These are phyloP conservation scores for Apogon talboti DNA, from an alignment of 2,797 vertebrate genomes.

Conservation along the genomic window DNA sequence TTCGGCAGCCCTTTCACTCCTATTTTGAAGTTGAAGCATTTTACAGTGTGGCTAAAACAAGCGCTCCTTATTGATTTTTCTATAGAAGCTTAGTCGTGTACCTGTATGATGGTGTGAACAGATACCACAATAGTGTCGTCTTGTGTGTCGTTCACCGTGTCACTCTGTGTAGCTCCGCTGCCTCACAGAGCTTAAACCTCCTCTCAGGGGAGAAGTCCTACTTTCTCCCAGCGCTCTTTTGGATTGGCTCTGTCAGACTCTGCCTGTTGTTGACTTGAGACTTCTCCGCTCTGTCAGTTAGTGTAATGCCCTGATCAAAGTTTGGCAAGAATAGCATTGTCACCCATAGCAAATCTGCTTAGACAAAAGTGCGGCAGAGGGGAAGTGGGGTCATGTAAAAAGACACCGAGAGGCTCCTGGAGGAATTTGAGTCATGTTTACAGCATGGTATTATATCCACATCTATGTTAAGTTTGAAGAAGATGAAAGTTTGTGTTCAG, in stretches of 20 bases:
- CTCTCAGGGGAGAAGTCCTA: constrained; percentile 69
- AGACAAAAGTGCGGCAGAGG: constrained; percentile 50
- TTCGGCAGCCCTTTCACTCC: no score
- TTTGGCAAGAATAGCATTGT: constrained; percentile 63
- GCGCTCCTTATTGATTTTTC: neutral
- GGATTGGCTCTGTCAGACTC: constrained; percentile 48
- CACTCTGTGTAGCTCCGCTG: constrained; percentile 50
- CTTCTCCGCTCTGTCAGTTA: constrained; percentile 49
- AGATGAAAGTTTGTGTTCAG: no score
- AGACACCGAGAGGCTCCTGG: constrained; percentile 16
- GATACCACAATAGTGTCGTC: constrained; percentile 7
- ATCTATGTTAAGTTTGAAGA: no score
- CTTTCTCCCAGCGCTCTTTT: constrained; percentile 52
- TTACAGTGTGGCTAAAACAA: neutral
- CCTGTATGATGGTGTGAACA: constrained; percentile 14
- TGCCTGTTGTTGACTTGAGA: constrained; percentile 46
- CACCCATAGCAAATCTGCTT: constrained; percentile 56
- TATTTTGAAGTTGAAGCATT: no score
- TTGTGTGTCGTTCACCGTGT: constrained; percentile 34
- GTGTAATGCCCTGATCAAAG: constrained; percentile 71
- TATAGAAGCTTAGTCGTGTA: neutral
- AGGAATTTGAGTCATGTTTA: constrained; percentile 24
- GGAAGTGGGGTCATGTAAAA: constrained; percentile 38
- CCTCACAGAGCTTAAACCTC: constrained; percentile 38
- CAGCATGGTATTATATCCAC: no score